These are phyloP conservation scores for Acleris sparsana DNA, from an alignment of 2,888 invertebrate genomes.

Conservation along the genomic window DNA sequence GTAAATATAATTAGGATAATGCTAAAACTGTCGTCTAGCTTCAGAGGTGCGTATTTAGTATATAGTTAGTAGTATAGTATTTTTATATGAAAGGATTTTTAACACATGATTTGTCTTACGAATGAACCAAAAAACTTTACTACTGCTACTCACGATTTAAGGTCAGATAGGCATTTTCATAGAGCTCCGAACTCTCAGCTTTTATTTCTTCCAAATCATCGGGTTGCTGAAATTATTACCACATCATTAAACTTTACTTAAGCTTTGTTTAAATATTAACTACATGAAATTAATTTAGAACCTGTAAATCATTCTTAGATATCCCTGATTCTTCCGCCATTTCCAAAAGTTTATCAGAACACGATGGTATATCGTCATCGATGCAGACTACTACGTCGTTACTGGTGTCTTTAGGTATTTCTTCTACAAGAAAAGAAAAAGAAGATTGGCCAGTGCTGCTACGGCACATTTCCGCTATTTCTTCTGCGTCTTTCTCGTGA, in stretches of 20 bases:
- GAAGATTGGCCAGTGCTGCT: slow-evolving; percentile 52
- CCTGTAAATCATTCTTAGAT: slow-evolving; percentile 27
- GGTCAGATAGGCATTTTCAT: slow-evolving; percentile 53
- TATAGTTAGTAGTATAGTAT: too few relatives aligned
- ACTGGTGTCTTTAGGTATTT: slow-evolving; percentile 46
- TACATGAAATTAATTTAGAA: background rate
- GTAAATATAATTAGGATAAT: background rate
- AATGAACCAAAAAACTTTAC: too few relatives aligned
- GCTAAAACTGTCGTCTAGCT: too few relatives aligned
- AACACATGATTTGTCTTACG: too few relatives aligned
- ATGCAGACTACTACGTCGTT: slow-evolving; percentile 55
- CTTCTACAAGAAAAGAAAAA: slow-evolving; percentile 61
- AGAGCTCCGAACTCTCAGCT: slow-evolving; percentile 40
- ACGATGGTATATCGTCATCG: slow-evolving; percentile 44
- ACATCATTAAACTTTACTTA: background rate
- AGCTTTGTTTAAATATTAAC: background rate
- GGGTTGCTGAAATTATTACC: slow-evolving; percentile 15
- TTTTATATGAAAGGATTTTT: too few relatives aligned
- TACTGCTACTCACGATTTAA: slow-evolving; percentile 64
- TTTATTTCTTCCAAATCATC: slow-evolving; percentile 33
- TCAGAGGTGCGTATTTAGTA: too few relatives aligned
- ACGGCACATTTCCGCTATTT: slow-evolving; percentile 40
- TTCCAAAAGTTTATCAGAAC: slow-evolving; percentile 39
- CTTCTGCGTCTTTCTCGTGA: slow-evolving; percentile 37
- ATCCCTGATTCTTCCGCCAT: slow-evolving; percentile 37